A percentile compares a stretch with the other conserved stretches of the same genome.
These are phyloP conservation scores for Leptosomus discolor DNA, from an alignment of 2,113 vertebrate genomes.

Conservation along the genomic window DNA sequence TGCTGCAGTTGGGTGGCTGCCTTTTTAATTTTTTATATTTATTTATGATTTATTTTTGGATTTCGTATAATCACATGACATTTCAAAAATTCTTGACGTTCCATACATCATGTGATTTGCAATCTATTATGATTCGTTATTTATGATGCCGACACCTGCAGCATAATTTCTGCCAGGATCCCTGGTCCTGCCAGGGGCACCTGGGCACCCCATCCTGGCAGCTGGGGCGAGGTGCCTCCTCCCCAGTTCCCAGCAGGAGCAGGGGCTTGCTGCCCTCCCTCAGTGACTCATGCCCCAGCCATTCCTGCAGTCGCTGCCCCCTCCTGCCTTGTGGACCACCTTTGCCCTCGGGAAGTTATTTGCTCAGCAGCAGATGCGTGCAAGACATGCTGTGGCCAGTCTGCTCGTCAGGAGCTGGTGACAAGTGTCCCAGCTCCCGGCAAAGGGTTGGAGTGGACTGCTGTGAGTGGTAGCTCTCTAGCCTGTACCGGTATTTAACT, in stretches of 20 bases:
- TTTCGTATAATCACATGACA: background rate
- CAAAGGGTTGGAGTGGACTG: background rate
- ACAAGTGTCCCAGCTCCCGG: background rate
- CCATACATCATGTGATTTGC: background rate
- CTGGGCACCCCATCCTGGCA: background rate
- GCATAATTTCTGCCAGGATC: background rate
- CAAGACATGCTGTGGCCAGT: background rate
- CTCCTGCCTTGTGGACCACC: accelerated
- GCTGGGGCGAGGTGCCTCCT: background rate
- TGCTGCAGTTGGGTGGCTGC: background rate
- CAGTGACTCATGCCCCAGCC: background rate
- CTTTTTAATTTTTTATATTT: background rate
- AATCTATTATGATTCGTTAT: background rate
- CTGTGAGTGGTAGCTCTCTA: accelerated
- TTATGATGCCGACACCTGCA: background rate
- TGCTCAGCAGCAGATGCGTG: background rate
- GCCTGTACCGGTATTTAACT: background rate
- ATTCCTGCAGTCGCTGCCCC: accelerated
- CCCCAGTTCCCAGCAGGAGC: background rate
- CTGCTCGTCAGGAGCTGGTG: accelerated
- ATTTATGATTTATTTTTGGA: background rate
- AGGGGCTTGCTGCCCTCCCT: background rate
- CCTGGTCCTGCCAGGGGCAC: background rate
- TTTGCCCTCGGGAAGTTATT: background rate
- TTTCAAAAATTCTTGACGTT: background rate